Percentiles rank a stretch among this genome's conserved stretches.
Evolutionary conservation across 1,140 invertebrate species (phyloP).

Genomic region (Cecropterus lyciades): DNA sequence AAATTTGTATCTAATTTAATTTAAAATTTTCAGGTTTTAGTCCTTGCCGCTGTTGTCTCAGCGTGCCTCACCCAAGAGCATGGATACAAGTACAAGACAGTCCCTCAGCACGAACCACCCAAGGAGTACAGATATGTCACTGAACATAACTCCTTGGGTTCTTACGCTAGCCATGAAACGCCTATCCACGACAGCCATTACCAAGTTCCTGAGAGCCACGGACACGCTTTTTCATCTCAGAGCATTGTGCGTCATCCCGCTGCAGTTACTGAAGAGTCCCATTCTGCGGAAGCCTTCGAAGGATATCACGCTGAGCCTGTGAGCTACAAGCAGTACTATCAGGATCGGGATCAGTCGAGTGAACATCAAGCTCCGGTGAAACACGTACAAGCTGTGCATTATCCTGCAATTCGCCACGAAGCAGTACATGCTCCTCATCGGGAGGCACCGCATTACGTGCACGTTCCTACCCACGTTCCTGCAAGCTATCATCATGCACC

Average conservation of each 20-base stretch:
- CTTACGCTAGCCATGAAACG: constrained; percentile 48
- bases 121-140: constrained; percentile 59
- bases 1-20: background rate
- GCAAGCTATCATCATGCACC: constrained; percentile 49
- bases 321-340: constrained; percentile 53
- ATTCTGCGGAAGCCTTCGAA: constrained; percentile 54
- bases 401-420: constrained; percentile 45
- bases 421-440: constrained; percentile 36
- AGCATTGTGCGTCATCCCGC: constrained; percentile 58
- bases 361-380: constrained; percentile 41
- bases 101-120: constrained; percentile 51
- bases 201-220: constrained; percentile 40
- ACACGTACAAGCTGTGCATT: constrained; percentile 54
- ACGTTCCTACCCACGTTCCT: constrained; percentile 42
- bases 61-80: constrained; percentile 55
- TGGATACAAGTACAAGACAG: constrained; percentile 55
- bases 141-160: constrained; percentile 41
- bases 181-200: constrained; percentile 54
- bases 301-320: constrained; percentile 51
- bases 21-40: constrained; percentile 61
- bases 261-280: constrained; percentile 50
- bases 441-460: constrained; percentile 47
- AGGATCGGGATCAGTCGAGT: constrained; percentile 45
- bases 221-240: constrained; percentile 55
- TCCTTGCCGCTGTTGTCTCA: constrained; percentile 50